Evolutionary conservation across 92 coral and sea anemone species (phyloP).

Genomic region (Porites lobata): DNA sequence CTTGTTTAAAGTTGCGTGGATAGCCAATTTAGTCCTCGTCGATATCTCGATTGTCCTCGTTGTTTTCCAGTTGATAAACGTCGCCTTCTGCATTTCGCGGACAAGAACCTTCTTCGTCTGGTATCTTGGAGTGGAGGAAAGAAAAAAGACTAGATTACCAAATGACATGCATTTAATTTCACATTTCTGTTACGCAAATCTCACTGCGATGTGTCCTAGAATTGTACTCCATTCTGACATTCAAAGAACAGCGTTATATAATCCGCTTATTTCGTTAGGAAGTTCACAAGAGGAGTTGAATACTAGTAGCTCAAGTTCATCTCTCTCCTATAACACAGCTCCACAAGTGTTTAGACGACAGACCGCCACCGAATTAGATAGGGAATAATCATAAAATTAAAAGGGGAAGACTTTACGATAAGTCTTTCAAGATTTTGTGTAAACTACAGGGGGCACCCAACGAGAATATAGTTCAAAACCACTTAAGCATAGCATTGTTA

Average conservation of each 20-base stretch:
- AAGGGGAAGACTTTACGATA: no score
- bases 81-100: slow-evolving; percentile 74
- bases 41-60: slow-evolving; percentile 74
- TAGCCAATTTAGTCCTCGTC: slow-evolving; percentile 59
- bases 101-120: slow-evolving; percentile 71
- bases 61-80: slow-evolving; percentile 75
- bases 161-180: slow-evolving; percentile 84
- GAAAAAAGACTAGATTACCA: slow-evolving; percentile 17
- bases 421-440: no score
- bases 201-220: slow-evolving; percentile 58
- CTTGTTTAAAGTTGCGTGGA: slow-evolving; percentile 72
- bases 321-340: slow-evolving; percentile 64
- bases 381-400: neutral
- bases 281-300: slow-evolving; percentile 62
- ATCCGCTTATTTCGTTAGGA: slow-evolving; percentile 63
- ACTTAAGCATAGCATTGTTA: no score
- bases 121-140: slow-evolving; percentile 56
- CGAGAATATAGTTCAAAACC: no score
- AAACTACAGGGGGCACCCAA: no score
- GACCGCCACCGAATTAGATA: neutral
- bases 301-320: slow-evolving; percentile 35
- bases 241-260: slow-evolving; percentile 21
- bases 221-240: slow-evolving; percentile 36
- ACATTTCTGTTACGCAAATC: slow-evolving; percentile 77
- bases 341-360: slow-evolving; percentile 46